Percentiles rank a stretch among this genome's conserved stretches.
These are phyloP conservation scores for Neopelma chrysocephalum DNA, from an alignment of 2,797 vertebrate species.

Conservation along the genomic window DNA sequence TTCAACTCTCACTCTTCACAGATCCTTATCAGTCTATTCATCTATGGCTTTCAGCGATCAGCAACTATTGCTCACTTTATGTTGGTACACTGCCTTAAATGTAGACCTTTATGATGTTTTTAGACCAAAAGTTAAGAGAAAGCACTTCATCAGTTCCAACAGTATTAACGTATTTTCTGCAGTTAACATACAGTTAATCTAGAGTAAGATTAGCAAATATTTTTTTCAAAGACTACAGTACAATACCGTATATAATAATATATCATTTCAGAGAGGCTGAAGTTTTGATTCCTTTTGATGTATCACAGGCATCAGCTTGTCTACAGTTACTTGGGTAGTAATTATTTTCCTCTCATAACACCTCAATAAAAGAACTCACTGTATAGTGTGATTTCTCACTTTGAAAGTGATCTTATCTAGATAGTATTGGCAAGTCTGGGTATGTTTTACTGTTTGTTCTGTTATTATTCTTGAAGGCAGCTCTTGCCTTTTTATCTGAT, in stretches of 20 bases:
- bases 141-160: not conserved
- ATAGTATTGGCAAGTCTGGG: not conserved
- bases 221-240: not conserved
- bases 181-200: not conserved
- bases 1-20: not conserved
- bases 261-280: not conserved
- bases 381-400: not conserved
- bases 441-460: not conserved
- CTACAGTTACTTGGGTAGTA: not conserved
- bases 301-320: not conserved
- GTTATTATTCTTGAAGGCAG: not conserved
- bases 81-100: not conserved
- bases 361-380: not conserved
- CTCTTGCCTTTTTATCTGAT: slow-evolving; percentile 15
- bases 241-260: not conserved
- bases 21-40: not conserved
- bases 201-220: not conserved
- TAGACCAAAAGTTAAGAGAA: not conserved
- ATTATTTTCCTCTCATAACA: not conserved
- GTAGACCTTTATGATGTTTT: not conserved
- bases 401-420: slow-evolving; percentile 3
- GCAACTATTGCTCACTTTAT: not conserved
- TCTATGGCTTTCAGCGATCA: not conserved
- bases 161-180: not conserved
- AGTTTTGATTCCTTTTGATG: not conserved